phyloP scores from a whole-genome alignment of 2,888 invertebrate genomes.

The Unio pictorum region DNA sequence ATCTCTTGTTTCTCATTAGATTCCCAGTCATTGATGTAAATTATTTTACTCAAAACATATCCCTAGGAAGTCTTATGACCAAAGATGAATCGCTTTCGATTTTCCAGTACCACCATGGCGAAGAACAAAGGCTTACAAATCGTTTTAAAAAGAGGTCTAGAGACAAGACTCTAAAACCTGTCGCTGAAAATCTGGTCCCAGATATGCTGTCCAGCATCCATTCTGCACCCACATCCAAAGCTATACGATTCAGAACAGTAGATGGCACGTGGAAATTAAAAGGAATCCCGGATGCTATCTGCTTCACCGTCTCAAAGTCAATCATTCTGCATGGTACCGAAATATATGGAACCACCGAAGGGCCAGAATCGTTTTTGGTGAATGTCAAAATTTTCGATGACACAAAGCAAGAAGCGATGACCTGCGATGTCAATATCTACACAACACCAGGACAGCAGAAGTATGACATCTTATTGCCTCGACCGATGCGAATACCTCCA shows the following conservation, averaged over 20 bases:
- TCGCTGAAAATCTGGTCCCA: constrained; percentile 8
- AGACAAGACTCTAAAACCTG: constrained; percentile 13
- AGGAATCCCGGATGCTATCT: constrained; percentile 29
- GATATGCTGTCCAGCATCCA: constrained; percentile 10
- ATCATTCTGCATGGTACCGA: constrained; percentile 31
- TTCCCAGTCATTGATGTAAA: constrained; percentile 53
- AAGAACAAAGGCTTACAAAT: constrained; percentile 17
- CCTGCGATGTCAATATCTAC: constrained; percentile 15
- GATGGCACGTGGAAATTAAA: constrained; percentile 35
- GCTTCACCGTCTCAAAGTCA: constrained; percentile 25
- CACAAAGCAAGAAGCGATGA: constrained; percentile 26
- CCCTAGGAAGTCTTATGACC: constrained; percentile 29
- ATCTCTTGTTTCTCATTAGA: constrained; percentile 47
- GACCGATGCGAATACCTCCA: constrained; percentile 27
- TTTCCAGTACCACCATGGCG: constrained; percentile 35
- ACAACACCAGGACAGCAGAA: constrained; percentile 17
- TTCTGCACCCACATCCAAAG: constrained; percentile 27
- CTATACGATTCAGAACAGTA: constrained; percentile 23
- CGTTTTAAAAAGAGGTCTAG: constrained; percentile 27
- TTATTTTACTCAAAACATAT: constrained; percentile 39
- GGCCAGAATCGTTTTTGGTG: constrained; percentile 19
- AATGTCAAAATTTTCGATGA: constrained; percentile 26
- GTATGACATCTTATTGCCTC: constrained; percentile 24
- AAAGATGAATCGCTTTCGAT: constrained; percentile 31
- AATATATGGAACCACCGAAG: constrained; percentile 16